Evolutionary conservation across 1,140 invertebrate genomes (phyloP).

Genomic region (Odontomachus brunneus): DNA sequence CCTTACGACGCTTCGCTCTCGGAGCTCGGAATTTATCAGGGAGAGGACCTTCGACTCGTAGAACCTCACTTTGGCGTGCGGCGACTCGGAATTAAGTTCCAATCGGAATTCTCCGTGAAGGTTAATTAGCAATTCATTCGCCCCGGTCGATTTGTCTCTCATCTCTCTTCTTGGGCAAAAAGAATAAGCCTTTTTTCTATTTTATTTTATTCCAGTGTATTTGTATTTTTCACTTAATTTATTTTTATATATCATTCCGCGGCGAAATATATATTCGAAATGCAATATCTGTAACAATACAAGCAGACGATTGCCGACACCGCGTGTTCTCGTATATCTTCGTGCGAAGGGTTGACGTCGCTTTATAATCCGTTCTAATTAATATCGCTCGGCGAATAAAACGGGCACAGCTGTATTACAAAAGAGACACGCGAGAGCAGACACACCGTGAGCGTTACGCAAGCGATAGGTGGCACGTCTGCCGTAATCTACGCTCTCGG

Average conservation of each 20-base stretch:
- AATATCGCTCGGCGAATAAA: conserved; percentile 9
- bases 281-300: not conserved
- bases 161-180: not conserved
- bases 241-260: not conserved
- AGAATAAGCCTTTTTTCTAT: conserved; percentile 13
- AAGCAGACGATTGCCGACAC: not conserved
- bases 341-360: not conserved
- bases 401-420: conserved; percentile 15
- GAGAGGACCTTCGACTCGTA: not conserved
- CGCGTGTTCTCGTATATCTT: not conserved
- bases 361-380: conserved; percentile 25
- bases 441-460: conserved; percentile 37
- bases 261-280: not conserved
- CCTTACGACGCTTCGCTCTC: conserved; percentile 10
- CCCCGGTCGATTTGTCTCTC: not conserved
- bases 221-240: not conserved
- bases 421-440: conserved; percentile 3
- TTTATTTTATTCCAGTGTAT: not conserved
- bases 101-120: conserved; percentile 38
- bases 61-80: conserved; percentile 20
- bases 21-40: conserved; percentile 17
- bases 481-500: conserved; percentile 60
- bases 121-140: conserved; percentile 14
- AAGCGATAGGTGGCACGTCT: conserved; percentile 53
- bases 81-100: conserved; percentile 15